These are phyloP conservation scores for Ooceraea biroi DNA, from an alignment of 1,140 invertebrate species.

Conservation along the genomic window DNA sequence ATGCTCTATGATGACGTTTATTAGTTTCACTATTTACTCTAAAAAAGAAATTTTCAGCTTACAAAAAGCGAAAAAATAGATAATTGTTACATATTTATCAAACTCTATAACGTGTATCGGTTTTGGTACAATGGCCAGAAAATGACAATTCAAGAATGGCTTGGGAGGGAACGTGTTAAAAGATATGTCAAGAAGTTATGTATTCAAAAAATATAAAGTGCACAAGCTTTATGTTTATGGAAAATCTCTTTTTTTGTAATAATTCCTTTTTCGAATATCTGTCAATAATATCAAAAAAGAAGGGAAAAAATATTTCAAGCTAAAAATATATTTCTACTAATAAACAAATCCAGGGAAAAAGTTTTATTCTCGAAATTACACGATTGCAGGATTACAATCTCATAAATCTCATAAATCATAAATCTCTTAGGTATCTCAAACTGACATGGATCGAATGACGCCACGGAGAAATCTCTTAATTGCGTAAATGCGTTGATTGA, in stretches of 20 bases:
- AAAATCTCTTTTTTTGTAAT: background rate
- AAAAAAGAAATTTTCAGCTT: too few relatives aligned
- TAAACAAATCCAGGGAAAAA: background rate
- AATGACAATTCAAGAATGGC: too few relatives aligned
- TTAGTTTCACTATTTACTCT: too few relatives aligned
- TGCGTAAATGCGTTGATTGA: slow-evolving; percentile 45
- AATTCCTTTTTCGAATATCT: too few relatives aligned
- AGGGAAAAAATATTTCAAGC: background rate
- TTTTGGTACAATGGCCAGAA: too few relatives aligned
- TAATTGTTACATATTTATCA: too few relatives aligned
- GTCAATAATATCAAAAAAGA: background rate
- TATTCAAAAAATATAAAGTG: slow-evolving; percentile 5
- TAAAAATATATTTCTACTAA: slow-evolving; percentile 6
- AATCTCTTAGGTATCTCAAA: slow-evolving; percentile 19
- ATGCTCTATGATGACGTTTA: too few relatives aligned
- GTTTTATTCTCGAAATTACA: slow-evolving; percentile 16
- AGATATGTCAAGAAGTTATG: slow-evolving; percentile 31
- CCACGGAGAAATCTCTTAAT: slow-evolving; percentile 40
- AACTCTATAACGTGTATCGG: too few relatives aligned
- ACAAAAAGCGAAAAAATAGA: too few relatives aligned
- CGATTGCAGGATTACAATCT: background rate
- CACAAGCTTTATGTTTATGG: too few relatives aligned
- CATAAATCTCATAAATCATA: too few relatives aligned
- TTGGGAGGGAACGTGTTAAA: too few relatives aligned
- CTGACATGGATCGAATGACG: slow-evolving; percentile 29